Conservation (phyloP, 2,888 invertebrate genomes). For the Acanthococcus lagerstroemiae region DNA sequence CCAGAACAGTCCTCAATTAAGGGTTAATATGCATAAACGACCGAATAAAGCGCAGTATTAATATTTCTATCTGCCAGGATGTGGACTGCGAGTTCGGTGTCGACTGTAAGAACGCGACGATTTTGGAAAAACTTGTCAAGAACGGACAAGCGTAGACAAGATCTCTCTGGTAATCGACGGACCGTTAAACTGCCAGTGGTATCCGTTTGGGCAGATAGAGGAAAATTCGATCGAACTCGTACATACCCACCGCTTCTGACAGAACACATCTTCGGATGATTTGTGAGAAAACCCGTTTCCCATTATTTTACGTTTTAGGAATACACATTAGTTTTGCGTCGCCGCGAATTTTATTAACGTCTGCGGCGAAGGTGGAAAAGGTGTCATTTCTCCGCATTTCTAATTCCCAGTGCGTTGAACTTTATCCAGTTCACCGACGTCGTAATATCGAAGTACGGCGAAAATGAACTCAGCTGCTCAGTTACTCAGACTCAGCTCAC, state of each 20-base stretch:
- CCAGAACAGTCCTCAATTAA: background rate
- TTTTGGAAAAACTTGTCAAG: background rate
- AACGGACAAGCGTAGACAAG: background rate
- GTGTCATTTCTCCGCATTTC: background rate
- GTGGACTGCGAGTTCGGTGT: no score
- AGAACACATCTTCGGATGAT: background rate
- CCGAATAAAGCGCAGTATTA: background rate
- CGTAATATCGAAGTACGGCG: no score
- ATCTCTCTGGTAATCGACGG: no score
- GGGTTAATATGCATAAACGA: background rate
- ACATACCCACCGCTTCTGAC: background rate
- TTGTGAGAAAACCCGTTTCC: background rate
- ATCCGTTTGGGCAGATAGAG: no score
- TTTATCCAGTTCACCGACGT: no score
- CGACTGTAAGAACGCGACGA: no score
- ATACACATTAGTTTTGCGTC: background rate
- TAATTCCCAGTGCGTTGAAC: background rate
- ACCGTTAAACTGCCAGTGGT: no score
- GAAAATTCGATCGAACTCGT: background rate
- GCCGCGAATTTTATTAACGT: background rate
- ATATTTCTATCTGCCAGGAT: background rate
- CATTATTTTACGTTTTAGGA: no score
- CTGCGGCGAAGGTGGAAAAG: background rate
- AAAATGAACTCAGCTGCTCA: no score
- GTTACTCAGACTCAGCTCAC: no score